Evolutionary conservation across 1,140 invertebrate genomes (phyloP).

Genomic region (Pomacea maculata): DNA sequence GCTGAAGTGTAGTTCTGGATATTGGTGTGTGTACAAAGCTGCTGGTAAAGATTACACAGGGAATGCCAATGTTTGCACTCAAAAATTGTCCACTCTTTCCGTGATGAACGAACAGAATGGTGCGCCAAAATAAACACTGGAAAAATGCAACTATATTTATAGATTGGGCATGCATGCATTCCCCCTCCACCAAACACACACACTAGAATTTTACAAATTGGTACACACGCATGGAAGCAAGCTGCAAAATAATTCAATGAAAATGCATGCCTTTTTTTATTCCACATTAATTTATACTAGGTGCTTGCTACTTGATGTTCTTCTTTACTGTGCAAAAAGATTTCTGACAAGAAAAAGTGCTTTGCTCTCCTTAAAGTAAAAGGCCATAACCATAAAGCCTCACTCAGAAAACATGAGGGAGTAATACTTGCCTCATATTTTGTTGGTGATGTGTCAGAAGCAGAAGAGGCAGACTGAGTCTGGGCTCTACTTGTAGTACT

Average conservation of each 20-base stretch:
- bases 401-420: background rate
- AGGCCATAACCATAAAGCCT: background rate
- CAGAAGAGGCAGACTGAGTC: conserved; percentile 27
- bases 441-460: conserved; percentile 22
- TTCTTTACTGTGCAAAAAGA: background rate
- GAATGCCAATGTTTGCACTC: no score
- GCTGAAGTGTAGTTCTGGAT: no score
- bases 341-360: background rate
- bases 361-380: background rate
- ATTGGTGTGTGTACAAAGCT: no score
- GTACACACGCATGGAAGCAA: background rate
- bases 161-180: no score
- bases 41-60: no score
- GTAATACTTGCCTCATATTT: conserved; percentile 55
- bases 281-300: no score
- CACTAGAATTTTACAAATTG: no score
- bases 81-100: no score
- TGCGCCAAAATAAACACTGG: background rate
- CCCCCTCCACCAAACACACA: background rate
- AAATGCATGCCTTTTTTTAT: background rate
- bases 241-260: background rate
- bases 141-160: background rate
- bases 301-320: no score
- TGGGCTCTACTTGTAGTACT: conserved; percentile 44
- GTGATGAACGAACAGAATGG: background rate